Evolutionary conservation across 2,888 invertebrate species (phyloP), one percentile per base, ranked within the genome.

Genomic region (Drosophila aldrichi): DNA sequence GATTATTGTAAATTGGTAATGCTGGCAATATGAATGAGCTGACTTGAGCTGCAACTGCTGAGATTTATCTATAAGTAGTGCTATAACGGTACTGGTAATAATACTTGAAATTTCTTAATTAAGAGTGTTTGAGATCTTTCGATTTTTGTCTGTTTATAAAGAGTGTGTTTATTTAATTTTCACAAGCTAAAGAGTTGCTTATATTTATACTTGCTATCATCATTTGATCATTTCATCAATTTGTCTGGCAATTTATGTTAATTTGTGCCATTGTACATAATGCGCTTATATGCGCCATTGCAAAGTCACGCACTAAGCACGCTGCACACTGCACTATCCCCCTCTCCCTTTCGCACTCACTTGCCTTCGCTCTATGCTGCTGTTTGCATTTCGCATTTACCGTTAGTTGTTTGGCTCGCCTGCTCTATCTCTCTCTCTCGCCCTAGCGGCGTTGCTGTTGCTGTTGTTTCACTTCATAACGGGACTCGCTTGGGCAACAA

Each of bases 361-460:
- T 22, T n/a, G n/a, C n/a, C n/a, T n/a, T 6, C 16, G 10, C 5
- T 16, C 2, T 20, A 16, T 34, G 41, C 41, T 43, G 36, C 60
- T 77, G 59, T 86, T 86, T 86, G 87, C 79, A 83, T 81, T 83
- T 83, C 72, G 79, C 79, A 83, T 84, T 83, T 82, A 54, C 56
- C 61, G 68, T 55, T 62, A 63, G 25, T 58, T 58, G 22, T 22
- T 52, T 16, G 36, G 14, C 38, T 54, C 59, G 55, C 14, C 29
- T 12, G 25, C n/a, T n/a, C n/a, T n/a, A n/a, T 29, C 29, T 38
- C 8, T 12, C 68, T 67, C 57, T 44, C 40, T 62, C 61, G 18
- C 14, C 3, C 43, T 0, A 6, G 40, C 29, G 29, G 9, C 1
- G 32, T 10, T 2, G 20, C 43, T 6, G 12, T 44, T 57, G 64